Evolutionary conservation across 1,140 invertebrate species (phyloP).

Genomic region (Drosophila kurseongensis): DNA sequence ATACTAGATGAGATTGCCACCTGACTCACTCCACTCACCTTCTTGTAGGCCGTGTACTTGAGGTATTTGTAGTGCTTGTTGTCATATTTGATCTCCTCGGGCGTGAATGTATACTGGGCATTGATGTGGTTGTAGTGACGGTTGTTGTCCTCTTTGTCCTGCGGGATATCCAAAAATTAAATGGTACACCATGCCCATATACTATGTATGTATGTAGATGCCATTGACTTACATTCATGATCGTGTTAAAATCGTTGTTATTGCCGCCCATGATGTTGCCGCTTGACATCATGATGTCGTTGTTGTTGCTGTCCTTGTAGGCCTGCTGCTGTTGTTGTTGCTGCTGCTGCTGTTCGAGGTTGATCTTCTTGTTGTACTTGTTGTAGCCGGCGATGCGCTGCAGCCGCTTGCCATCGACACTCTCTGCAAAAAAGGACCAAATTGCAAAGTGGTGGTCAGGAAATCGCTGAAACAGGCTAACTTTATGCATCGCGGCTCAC

Average conservation of each 20-base stretch:
- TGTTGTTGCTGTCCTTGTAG: conserved; percentile 82
- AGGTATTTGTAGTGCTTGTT: conserved; percentile 93
- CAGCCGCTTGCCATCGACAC: conserved; percentile 86
- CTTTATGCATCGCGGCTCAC: conserved; percentile 43
- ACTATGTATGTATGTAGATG: too few species aligned
- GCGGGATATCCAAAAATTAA: neutral
- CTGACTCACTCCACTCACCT: conserved; percentile 74
- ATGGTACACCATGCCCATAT: neutral
- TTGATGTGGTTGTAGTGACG: conserved; percentile 84
- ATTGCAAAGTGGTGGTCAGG: conserved; percentile 54
- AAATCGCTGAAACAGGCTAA: conserved; percentile 64
- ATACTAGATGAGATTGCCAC: neutral
- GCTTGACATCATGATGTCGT: conserved; percentile 80
- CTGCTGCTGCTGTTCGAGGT: conserved; percentile 85
- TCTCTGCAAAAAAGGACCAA: conserved; percentile 85
- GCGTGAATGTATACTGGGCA: conserved; percentile 88
- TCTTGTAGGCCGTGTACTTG: conserved; percentile 90
- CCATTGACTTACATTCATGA: conserved; percentile 78
- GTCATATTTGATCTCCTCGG: conserved; percentile 91
- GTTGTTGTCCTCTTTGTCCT: conserved; percentile 84
- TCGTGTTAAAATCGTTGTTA: conserved; percentile 84
- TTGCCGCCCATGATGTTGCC: conserved; percentile 75
- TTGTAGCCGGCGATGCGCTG: conserved; percentile 87
- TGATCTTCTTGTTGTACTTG: conserved; percentile 88
- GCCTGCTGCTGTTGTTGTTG: conserved; percentile 83